phyloP scores from a whole-genome alignment of 2,113 vertebrate species.

The Osmerus eperlanus region DNA sequence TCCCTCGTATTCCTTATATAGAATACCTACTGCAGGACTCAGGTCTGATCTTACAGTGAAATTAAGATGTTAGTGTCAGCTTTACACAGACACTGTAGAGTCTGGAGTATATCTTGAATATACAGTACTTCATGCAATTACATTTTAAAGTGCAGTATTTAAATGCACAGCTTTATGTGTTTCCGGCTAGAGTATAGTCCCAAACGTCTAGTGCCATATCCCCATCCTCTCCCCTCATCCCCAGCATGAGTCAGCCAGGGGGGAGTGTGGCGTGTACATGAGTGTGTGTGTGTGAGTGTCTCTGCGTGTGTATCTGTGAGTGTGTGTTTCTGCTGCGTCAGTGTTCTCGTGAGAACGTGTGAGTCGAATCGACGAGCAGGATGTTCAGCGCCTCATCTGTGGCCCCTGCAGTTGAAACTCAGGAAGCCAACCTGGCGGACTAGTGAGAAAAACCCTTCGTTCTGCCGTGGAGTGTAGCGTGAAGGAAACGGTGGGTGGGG shows the following conservation, averaged over 20 bases:
- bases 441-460: slow-evolving; percentile 60
- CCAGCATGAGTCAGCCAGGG: slow-evolving; percentile 29
- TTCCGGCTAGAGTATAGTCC: too few species aligned
- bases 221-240: background rate
- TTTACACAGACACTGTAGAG: too few species aligned
- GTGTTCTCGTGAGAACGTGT: background rate
- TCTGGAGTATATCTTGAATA: too few species aligned
- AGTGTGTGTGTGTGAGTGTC: background rate
- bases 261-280: slow-evolving; percentile 14
- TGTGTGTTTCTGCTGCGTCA: slow-evolving; percentile 8
- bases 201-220: too few species aligned
- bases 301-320: background rate
- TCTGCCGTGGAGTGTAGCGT: slow-evolving; percentile 35
- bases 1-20: too few species aligned
- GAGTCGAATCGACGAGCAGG: background rate
- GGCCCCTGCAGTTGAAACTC: slow-evolving; percentile 18
- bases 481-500: slow-evolving; percentile 70
- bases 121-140: too few species aligned
- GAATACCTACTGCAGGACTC: too few species aligned
- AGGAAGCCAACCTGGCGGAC: slow-evolving; percentile 58
- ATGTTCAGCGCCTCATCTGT: slow-evolving; percentile 6
- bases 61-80: too few species aligned
- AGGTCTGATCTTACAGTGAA: too few species aligned
- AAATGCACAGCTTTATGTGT: too few species aligned
- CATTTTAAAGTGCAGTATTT: too few species aligned